Evolutionary conservation across 2,797 vertebrate species (phyloP).

Genomic region (Galagoides demidoff): DNA sequence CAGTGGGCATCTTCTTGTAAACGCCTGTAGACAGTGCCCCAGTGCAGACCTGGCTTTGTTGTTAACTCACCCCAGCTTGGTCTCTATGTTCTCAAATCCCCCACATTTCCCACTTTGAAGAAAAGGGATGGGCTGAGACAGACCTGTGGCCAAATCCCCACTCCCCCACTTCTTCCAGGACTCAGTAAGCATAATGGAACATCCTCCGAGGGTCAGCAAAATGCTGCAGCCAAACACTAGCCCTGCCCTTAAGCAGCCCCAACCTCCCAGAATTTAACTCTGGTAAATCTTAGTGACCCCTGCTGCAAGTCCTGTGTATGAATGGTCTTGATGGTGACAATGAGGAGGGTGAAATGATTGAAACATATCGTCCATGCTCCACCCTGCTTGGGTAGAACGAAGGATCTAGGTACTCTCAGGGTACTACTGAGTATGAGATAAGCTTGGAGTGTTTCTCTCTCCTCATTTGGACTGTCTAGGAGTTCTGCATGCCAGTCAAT

Average conservation of each 20-base stretch:
- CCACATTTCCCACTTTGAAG: not conserved
- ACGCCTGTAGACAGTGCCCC: not conserved
- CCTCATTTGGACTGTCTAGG: not conserved
- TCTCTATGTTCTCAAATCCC: not conserved
- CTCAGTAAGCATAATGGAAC: not conserved
- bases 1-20: not conserved
- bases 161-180: no score
- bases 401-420: not conserved
- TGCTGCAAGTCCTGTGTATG: not conserved
- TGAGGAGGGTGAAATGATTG: not conserved
- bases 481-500: not conserved
- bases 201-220: not conserved
- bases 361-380: not conserved
- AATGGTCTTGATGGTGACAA: no score
- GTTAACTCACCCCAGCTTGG: not conserved
- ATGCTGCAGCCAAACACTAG: not conserved
- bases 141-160: not conserved
- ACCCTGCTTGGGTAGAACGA: not conserved
- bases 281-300: not conserved
- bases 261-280: not conserved
- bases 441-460: not conserved
- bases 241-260: not conserved
- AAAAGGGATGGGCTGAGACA: not conserved
- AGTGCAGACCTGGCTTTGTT: not conserved
- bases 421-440: not conserved